A percentile compares a stretch with the other conserved stretches of the same genome.
Evolutionary conservation across 2,113 vertebrate species (phyloP).

Genomic region (Agapornis roseicollis): DNA sequence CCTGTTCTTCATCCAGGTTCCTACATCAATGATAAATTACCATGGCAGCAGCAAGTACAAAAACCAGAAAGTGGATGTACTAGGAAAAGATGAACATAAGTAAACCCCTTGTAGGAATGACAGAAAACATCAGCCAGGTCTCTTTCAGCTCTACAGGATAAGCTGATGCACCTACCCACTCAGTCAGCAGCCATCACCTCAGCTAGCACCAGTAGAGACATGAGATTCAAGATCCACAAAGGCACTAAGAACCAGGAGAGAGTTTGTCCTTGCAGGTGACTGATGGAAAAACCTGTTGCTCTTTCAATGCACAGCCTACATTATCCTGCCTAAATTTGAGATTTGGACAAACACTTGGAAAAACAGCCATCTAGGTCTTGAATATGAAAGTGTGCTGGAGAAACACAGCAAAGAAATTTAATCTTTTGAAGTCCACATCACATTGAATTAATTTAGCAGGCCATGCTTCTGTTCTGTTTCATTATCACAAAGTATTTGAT

Average conservation of each 20-base stretch:
- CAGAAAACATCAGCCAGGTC: background rate
- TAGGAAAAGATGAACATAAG: background rate
- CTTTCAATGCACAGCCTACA: background rate
- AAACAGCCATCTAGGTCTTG: background rate
- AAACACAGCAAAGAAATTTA: background rate
- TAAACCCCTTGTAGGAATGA: background rate
- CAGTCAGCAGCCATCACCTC: background rate
- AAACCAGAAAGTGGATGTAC: background rate
- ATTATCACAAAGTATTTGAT: background rate
- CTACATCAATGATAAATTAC: background rate
- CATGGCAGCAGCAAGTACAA: background rate
- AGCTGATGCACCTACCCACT: background rate
- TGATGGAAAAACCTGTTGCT: background rate
- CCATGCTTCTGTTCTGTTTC: background rate
- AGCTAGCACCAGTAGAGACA: background rate
- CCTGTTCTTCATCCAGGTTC: background rate
- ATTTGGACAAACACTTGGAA: background rate
- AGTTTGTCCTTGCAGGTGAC: background rate
- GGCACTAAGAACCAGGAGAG: background rate
- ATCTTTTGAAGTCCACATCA: conserved; percentile 22
- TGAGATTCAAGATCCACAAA: background rate
- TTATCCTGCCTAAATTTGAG: background rate
- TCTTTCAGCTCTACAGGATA: background rate
- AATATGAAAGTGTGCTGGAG: background rate
- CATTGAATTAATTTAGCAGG: background rate